phyloP scores from a whole-genome alignment of 2,888 invertebrate genomes.

The Mylabris sibirica region DNA sequence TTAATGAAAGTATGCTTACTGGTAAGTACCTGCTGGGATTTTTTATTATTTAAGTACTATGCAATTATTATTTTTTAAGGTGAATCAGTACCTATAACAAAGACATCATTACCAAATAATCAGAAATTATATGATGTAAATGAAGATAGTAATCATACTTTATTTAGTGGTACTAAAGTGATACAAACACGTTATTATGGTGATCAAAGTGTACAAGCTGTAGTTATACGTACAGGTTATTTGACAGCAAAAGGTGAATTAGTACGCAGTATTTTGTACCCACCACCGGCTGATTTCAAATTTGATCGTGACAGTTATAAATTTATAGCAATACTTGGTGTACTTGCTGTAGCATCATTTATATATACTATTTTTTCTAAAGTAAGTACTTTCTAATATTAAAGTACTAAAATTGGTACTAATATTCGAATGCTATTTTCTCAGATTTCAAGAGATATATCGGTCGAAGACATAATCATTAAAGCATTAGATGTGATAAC shows the following conservation, averaged over 20 bases:
- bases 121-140: conserved; percentile 77
- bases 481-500: conserved; percentile 92
- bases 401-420: conserved; percentile 68
- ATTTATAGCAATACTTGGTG: conserved; percentile 82
- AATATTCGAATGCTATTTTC: conserved; percentile 37
- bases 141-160: conserved; percentile 84
- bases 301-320: conserved; percentile 94
- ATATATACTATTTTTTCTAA: conserved; percentile 88
- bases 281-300: conserved; percentile 95
- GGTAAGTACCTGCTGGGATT: conserved; percentile 70
- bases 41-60: too few species aligned
- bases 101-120: conserved; percentile 82
- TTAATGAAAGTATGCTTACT: conserved; percentile 96
- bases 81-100: conserved; percentile 67
- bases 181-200: conserved; percentile 83
- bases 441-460: conserved; percentile 69
- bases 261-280: conserved; percentile 92
- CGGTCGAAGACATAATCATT: conserved; percentile 71
- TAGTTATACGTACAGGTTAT: conserved; percentile 87
- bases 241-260: conserved; percentile 87
- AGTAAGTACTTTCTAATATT: conserved; percentile 61
- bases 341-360: conserved; percentile 83
- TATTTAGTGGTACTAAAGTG: conserved; percentile 90
- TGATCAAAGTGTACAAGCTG: conserved; percentile 62
- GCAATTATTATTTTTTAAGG: conserved; percentile 39